phyloP scores from a whole-genome alignment of 1,140 invertebrate genomes.

The Pectinophora gossypiella region DNA sequence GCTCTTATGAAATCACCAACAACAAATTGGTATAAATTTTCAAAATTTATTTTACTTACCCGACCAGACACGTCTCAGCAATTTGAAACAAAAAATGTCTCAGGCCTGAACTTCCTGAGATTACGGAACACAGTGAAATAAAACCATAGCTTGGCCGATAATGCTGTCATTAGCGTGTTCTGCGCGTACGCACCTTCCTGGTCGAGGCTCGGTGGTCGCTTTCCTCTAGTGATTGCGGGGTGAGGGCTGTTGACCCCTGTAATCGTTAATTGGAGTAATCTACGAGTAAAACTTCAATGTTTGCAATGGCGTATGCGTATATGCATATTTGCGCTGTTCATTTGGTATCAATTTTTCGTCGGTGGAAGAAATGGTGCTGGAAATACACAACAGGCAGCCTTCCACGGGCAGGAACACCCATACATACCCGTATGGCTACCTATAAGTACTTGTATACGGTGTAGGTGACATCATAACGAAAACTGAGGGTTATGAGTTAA shows the following conservation, averaged over 20 bases:
- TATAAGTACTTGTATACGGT: no score
- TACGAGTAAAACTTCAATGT: not conserved
- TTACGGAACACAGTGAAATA: not conserved
- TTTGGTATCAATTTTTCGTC: not conserved
- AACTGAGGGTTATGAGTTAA: no score
- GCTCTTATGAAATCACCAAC: not conserved
- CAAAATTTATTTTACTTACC: not conserved
- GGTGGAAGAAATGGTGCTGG: no score
- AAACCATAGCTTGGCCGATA: not conserved
- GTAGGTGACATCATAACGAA: no score
- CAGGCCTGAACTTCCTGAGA: no score
- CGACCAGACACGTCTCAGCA: no score
- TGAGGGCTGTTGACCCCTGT: not conserved
- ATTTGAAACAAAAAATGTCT: no score
- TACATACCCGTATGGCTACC: no score
- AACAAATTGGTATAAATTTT: not conserved
- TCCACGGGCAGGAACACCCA: no score
- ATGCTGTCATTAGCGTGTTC: not conserved
- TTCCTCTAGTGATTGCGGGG: slow-evolving; percentile 1
- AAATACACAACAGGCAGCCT: no score
- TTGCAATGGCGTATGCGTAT: not conserved
- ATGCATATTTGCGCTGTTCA: not conserved
- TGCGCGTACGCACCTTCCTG: not conserved
- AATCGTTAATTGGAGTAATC: not conserved
- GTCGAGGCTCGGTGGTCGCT: slow-evolving; percentile 2